Base-by-base conservation (phyloP, 2,113 vertebrate genomes). In the Mandrillus leucophaeus region DNA sequence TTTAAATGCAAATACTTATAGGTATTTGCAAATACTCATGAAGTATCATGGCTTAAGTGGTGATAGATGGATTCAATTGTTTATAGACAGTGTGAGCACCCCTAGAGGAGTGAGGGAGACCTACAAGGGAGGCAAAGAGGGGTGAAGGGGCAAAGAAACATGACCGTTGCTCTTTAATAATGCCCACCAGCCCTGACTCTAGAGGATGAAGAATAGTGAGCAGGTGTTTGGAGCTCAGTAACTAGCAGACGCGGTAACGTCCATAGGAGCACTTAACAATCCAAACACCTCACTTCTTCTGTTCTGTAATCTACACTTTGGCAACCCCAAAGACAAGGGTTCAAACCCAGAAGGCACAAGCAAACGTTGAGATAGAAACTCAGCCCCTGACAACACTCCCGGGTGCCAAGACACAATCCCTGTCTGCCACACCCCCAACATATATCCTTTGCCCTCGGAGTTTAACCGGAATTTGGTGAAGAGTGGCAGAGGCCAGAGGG, bases 361-460 rank as follows among this genome's bases (percentile, higher is more conserved):
- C 72, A 75, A 75, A 43, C 10, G 5, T 25, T 25, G 23, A 75
- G 22, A 25, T 23, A 43, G 22, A 72, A 72, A 72, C 40, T 40
- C 68, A 72, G 35, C 8, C 22, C n/a, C 35, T 38, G 68, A 8
- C 17, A n/a, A 22, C n/a, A 38, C 68, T 70, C 6, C 35, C 32
- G 1, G 66, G 35, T 70, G 66, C 16, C 66, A 18, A 70, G 35
- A 70, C 35, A 18, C 16, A n/a, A 72, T 22, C n/a, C n/a, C n/a
- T 5, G n/a, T 18, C n/a, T 38, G 18, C n/a, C 35, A 9, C 35
- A 38, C 68, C n/a, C 32, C 68, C n/a, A 38, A 11, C 18, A 11
- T 0, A 11, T 0, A 2, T 20, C n/a, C 18, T 72, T 38, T 20
- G n/a, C n/a, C n/a, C 18, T 38, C n/a, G 1, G 68, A 22, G 68